Evolutionary conservation across 2,888 invertebrate genomes (phyloP).

Genomic region (Euproctis similis): DNA sequence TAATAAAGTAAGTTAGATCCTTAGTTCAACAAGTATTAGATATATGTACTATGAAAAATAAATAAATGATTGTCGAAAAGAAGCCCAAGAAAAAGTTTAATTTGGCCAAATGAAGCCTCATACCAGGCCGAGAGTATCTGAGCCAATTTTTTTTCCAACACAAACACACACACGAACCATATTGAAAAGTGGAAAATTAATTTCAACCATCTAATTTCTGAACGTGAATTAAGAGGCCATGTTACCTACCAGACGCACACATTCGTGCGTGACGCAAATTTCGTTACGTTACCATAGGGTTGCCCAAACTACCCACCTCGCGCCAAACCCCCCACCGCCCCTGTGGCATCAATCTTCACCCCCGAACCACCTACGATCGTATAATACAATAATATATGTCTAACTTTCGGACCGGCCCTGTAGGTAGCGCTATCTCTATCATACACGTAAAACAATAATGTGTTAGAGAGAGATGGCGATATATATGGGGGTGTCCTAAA

Average conservation of each 20-base stretch:
- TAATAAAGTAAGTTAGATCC: too few relatives aligned
- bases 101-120: conserved; percentile 42
- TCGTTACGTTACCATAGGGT: conserved; percentile 70
- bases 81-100: conserved; percentile 51
- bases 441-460: conserved; percentile 16
- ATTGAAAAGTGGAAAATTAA: conserved; percentile 73
- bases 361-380: conserved; percentile 71
- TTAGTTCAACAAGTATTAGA: too few relatives aligned
- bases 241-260: conserved; percentile 49
- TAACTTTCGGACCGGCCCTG: conserved; percentile 75
- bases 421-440: conserved; percentile 52
- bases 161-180: too few relatives aligned
- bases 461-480: conserved; percentile 35
- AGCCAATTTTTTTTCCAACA: conserved; percentile 57
- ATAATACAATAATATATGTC: conserved; percentile 76
- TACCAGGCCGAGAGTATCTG: conserved; percentile 22
- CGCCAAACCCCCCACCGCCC: conserved; percentile 38
- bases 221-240: conserved; percentile 66
- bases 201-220: conserved; percentile 65
- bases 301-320: conserved; percentile 73
- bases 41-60: too few relatives aligned
- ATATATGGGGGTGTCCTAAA: conserved; percentile 69
- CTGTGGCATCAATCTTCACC: conserved; percentile 71
- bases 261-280: conserved; percentile 63
- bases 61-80: too few relatives aligned